Evolutionary conservation across 2,888 invertebrate species (phyloP).

Genomic region (Sicus ferrugineus): DNA sequence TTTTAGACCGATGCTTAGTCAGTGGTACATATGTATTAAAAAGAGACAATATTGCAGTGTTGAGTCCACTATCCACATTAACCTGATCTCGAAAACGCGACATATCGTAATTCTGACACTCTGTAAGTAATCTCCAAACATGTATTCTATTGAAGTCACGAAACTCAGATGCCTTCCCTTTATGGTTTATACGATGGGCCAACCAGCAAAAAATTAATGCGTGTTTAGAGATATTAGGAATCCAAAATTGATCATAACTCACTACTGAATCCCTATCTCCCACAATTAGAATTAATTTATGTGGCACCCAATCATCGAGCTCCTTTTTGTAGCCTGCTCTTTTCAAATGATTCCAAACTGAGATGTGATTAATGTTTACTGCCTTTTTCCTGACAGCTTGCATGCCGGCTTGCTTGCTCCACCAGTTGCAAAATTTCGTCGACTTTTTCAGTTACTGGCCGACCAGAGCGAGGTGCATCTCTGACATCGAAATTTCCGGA

Average conservation of each 20-base stretch:
- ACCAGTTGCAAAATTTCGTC: background rate
- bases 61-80: background rate
- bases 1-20: background rate
- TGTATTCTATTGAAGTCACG: conserved; percentile 1
- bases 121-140: background rate
- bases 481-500: no score
- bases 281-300: background rate
- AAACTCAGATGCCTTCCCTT: background rate
- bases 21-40: background rate
- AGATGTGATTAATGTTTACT: background rate
- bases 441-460: background rate
- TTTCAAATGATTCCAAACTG: background rate
- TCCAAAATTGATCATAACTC: background rate
- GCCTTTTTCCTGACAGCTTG: background rate
- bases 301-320: background rate
- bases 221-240: background rate
- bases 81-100: background rate
- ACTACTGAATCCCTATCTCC: background rate
- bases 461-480: no score
- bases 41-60: background rate
- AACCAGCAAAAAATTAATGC: background rate
- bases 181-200: background rate
- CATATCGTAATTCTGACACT: background rate
- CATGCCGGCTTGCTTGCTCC: no score
- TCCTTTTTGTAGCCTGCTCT: background rate